Percentiles rank a stretch among this genome's conserved stretches.
Conservation (phyloP, 2,888 invertebrate species). For the Troides oblongomaculatus region DNA sequence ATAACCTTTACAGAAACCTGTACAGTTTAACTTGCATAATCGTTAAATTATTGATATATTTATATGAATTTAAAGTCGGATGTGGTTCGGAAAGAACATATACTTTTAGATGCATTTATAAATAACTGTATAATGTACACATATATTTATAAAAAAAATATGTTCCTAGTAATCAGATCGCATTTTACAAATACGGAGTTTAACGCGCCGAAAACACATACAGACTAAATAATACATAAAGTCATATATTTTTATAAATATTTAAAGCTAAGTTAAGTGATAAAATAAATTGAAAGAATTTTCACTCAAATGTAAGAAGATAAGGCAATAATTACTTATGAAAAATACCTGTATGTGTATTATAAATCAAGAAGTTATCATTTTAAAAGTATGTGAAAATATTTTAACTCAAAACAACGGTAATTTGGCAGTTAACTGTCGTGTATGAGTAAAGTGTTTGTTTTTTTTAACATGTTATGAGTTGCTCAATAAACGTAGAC, state of each 20-base stretch:
- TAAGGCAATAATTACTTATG: constrained; percentile 28
- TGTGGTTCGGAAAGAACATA: constrained; percentile 4
- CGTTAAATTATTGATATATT: constrained; percentile 20
- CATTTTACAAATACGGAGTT: constrained; percentile 3
- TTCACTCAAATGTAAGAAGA: constrained; percentile 8
- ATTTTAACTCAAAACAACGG: not conserved
- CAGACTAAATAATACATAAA: too few species aligned
- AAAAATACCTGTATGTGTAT: not conserved
- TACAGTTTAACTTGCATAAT: constrained; percentile 19
- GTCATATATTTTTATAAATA: too few species aligned
- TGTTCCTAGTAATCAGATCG: constrained; percentile 34
- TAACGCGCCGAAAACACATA: not conserved
- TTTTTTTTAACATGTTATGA: not conserved
- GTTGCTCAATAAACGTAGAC: too few species aligned
- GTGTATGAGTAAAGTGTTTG: not conserved
- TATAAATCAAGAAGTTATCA: too few species aligned
- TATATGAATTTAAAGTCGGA: constrained; percentile 1
- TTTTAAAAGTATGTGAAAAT: not conserved
- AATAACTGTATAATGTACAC: constrained; percentile 30
- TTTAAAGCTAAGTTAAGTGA: not conserved
- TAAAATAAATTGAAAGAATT: not conserved
- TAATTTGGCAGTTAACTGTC: not conserved
- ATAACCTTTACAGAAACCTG: constrained; percentile 1
- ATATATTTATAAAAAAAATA: constrained; percentile 24
- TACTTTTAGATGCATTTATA: constrained; percentile 41